Conservation (phyloP, 1,140 invertebrate species). For the Conus ventricosus region DNA sequence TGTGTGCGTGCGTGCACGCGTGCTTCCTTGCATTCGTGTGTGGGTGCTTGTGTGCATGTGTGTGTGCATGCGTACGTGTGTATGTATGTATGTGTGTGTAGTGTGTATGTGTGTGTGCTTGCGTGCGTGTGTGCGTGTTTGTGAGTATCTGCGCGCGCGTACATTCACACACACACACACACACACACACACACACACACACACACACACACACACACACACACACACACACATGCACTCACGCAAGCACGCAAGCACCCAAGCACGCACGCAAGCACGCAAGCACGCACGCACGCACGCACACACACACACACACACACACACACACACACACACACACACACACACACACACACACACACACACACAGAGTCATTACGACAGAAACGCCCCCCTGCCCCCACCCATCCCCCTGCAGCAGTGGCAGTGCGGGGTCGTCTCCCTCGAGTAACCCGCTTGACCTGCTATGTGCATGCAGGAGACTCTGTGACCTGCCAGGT, state of each 20-base stretch:
- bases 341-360: slow-evolving; percentile 7
- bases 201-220: too few relatives aligned
- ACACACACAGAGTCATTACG: not conserved
- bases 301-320: not conserved
- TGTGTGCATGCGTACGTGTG: not conserved
- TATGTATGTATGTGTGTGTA: too few relatives aligned
- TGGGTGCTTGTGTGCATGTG: not conserved
- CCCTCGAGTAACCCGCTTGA: too few relatives aligned
- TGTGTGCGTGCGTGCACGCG: not conserved
- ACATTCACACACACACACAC: too few relatives aligned
- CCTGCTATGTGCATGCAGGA: not conserved
- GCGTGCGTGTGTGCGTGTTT: not conserved
- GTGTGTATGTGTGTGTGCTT: not conserved
- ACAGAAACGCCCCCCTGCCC: not conserved
- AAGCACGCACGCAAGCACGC: not conserved
- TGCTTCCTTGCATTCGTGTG: too few relatives aligned
- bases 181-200: too few relatives aligned
- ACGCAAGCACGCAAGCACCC: too few relatives aligned
- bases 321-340: slow-evolving; percentile 10
- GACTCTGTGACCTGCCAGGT: not conserved
- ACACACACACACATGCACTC: too few relatives aligned
- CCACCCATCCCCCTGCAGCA: too few relatives aligned
- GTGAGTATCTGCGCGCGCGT: too few relatives aligned
- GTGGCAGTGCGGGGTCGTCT: too few relatives aligned
- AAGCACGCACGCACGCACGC: not conserved